Base-by-base conservation (phyloP, 2,797 vertebrate species). In the Morelia viridis region DNA sequence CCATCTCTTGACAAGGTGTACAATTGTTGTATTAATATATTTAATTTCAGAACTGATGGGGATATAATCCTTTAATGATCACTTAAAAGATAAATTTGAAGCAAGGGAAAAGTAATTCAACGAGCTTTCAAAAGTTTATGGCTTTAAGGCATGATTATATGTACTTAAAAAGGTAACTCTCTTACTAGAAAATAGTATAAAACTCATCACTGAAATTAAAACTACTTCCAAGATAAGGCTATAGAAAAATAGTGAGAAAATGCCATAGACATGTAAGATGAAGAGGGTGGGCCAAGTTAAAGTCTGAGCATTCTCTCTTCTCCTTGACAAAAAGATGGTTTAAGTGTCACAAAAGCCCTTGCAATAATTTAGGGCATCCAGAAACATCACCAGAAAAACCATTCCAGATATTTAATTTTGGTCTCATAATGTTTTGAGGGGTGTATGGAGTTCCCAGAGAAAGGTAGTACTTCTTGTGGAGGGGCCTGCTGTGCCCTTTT, bases 161-260 rank as follows among this genome's bases (percentile, higher is more conserved):
- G 95, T 95, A 96, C 94, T 96, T 95, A 96, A 96, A 93, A 94
- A 95, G 95, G 94, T 96, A 96, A 95, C 94, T 15, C 57, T 95
- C 96, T 94, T 95, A 95, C 93, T 95, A 96, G 93, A 96, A 68
- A 58, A 84, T 61, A 85, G 96, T 95, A 95, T 94, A 96, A 96
- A 96, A 92, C 94, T 96, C 94, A 89, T 92, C 93, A 95, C 93
- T 95, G 96, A 96, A 96, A 96, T 96, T 93, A 95, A 96, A 96
- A 96, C 96, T 95, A 94, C 95, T 97, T 96, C 95, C 64, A 94
- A 95, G 94, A 96, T 95, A 94, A 96, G 96, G 94, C 94, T 95
- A 90, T 95, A 95, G 93, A 95, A 96, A 96, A 94, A 96, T 95
- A 96, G 94, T 93, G 95, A 76, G 64, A 94, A 92, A 96, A 94